Percentiles rank a stretch among this genome's conserved stretches.
Evolutionary conservation across 1,140 invertebrate species (phyloP).

Genomic region (Sitodiplosis mosellana): DNA sequence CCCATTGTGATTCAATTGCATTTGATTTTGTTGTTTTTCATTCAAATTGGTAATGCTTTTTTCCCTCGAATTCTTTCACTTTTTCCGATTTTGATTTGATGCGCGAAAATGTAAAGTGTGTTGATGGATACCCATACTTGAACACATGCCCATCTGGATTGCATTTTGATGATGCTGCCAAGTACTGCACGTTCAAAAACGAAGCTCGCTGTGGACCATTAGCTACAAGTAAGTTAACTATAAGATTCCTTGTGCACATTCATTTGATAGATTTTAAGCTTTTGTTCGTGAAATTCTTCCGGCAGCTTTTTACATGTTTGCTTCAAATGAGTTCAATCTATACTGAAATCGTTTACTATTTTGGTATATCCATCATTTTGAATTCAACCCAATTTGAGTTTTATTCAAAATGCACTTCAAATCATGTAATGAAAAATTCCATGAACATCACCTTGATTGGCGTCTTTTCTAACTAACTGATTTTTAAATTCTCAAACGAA

Average conservation of each 20-base stretch:
- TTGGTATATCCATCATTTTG: too few relatives aligned
- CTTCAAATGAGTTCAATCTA: too few relatives aligned
- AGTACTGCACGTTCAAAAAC: constrained; percentile 79
- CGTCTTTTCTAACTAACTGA: too few relatives aligned
- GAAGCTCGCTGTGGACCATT: constrained; percentile 81
- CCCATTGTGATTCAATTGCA: background rate
- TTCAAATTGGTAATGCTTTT: background rate
- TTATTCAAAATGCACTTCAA: too few relatives aligned
- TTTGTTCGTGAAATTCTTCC: background rate
- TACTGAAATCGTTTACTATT: too few relatives aligned
- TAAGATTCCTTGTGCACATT: too few relatives aligned
- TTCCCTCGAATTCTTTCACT: background rate
- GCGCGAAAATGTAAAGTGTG: constrained; percentile 38
- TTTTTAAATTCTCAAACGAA: too few relatives aligned
- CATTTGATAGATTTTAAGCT: background rate
- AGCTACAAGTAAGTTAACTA: constrained; percentile 52
- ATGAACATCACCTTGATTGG: too few relatives aligned
- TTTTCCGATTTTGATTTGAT: background rate
- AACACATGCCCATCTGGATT: constrained; percentile 75
- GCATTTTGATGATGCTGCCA: constrained; percentile 77
- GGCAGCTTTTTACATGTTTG: too few relatives aligned
- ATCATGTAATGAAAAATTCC: too few relatives aligned
- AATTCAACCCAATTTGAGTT: too few relatives aligned
- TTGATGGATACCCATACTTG: constrained; percentile 69
- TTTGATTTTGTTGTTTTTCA: background rate